phyloP scores from a whole-genome alignment of 2,113 vertebrate species.

The Enhydra lutris region DNA sequence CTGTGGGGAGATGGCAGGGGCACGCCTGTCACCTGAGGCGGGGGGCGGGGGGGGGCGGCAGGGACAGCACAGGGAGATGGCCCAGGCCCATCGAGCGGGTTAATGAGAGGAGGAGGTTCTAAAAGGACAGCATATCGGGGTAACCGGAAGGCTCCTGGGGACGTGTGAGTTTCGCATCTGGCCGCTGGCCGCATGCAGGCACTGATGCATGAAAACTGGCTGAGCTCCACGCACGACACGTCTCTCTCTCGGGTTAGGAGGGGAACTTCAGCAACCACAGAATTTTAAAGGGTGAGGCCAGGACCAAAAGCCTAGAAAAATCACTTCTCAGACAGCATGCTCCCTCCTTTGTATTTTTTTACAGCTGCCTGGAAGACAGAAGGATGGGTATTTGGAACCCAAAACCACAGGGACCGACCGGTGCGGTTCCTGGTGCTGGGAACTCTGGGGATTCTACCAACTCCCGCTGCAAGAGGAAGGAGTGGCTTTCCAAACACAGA shows the following conservation, averaged over 20 bases:
- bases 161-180: background rate
- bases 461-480: background rate
- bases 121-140: background rate
- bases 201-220: background rate
- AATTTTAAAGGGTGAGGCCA: background rate
- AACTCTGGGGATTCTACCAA: too few species aligned
- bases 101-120: background rate
- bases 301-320: background rate
- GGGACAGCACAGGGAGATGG: accelerated
- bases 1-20: slow-evolving; percentile 68
- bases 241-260: background rate
- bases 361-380: background rate
- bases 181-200: background rate
- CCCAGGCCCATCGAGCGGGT: accelerated
- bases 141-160: background rate
- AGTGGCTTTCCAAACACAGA: background rate
- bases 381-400: background rate
- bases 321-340: background rate
- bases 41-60: too few species aligned
- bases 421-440: background rate
- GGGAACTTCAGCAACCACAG: background rate
- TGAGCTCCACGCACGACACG: accelerated
- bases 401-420: background rate
- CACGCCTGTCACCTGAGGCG: background rate
- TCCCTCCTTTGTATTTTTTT: background rate